Percentiles rank a stretch among this genome's conserved stretches.
These are phyloP conservation scores for Caradrina kadenii DNA, from an alignment of 2,888 invertebrate genomes.

Conservation along the genomic window DNA sequence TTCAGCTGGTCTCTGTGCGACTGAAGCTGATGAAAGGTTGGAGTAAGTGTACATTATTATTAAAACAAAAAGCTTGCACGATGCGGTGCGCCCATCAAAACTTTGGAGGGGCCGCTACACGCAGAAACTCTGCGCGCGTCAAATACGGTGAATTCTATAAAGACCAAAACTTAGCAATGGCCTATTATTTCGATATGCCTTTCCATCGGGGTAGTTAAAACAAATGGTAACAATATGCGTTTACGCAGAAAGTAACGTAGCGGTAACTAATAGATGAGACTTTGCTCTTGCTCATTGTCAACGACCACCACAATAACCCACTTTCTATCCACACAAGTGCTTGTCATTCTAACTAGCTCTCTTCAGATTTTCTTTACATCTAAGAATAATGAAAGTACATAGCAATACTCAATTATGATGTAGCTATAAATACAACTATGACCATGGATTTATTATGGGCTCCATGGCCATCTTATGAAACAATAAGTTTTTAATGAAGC, in stretches of 20 bases:
- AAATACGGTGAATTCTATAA: background rate
- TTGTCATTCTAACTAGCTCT: conserved; percentile 53
- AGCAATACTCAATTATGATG: conserved; percentile 21
- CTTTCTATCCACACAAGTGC: conserved; percentile 52
- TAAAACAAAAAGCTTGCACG: conserved; percentile 3
- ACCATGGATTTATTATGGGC: conserved; percentile 5
- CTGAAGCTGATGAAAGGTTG: background rate
- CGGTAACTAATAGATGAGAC: conserved; percentile 54
- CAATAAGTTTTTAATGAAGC: background rate
- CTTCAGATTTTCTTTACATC: conserved; percentile 45
- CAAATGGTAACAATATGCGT: conserved; percentile 36
- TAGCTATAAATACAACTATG: conserved; percentile 15
- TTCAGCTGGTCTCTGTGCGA: background rate
- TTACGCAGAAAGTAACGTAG: conserved; percentile 44
- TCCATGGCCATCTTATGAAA: background rate
- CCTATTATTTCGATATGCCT: background rate
- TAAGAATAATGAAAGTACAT: conserved; percentile 39
- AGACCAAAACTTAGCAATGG: background rate
- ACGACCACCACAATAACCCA: conserved; percentile 47
- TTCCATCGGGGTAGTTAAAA: conserved; percentile 5
- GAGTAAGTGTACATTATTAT: background rate
- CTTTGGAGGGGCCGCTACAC: background rate
- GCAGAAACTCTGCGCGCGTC: background rate
- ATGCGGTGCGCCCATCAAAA: background rate
- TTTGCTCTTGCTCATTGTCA: conserved; percentile 48